phyloP scores from a whole-genome alignment of 1,140 invertebrate species.

The Drepana arcuata region DNA sequence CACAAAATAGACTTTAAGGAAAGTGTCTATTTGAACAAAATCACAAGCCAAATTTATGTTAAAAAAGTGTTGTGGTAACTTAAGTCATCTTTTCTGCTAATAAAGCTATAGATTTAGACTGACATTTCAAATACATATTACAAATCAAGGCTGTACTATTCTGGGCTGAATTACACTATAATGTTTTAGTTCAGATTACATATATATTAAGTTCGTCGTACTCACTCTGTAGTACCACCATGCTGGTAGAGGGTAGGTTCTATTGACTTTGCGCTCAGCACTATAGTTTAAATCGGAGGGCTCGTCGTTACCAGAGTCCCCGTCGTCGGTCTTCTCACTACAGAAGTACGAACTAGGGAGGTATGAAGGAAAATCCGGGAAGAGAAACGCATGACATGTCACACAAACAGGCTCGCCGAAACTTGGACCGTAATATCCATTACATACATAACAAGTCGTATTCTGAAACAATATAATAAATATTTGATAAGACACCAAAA shows the following conservation, averaged over 20 bases:
- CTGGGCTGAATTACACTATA: no score
- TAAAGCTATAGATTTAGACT: no score
- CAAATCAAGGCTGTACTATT: no score
- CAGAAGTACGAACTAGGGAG: constrained; percentile 73
- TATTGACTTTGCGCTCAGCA: constrained; percentile 41
- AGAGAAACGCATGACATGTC: constrained; percentile 93
- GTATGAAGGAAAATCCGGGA: constrained; percentile 81
- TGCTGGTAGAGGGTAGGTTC: constrained; percentile 39
- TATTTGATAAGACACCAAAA: not conserved
- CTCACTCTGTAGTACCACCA: constrained; percentile 57
- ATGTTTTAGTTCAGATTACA: no score
- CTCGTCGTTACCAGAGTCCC: constrained; percentile 95
- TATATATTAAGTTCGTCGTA: no score
- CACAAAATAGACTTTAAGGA: no score
- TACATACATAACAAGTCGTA: constrained; percentile 84
- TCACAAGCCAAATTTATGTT: no score
- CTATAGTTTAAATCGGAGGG: constrained; percentile 82
- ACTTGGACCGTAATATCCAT: constrained; percentile 93
- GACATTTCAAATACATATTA: no score
- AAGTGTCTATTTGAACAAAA: no score
- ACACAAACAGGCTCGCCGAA: constrained; percentile 93
- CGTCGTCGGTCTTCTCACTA: constrained; percentile 88
- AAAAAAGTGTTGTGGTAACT: no score
- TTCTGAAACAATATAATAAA: constrained; percentile 67
- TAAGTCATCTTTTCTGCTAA: no score